These are phyloP conservation scores for Halocynthia roretzi DNA, from an alignment of 23 tunicate genomes.

Conservation along the genomic window DNA sequence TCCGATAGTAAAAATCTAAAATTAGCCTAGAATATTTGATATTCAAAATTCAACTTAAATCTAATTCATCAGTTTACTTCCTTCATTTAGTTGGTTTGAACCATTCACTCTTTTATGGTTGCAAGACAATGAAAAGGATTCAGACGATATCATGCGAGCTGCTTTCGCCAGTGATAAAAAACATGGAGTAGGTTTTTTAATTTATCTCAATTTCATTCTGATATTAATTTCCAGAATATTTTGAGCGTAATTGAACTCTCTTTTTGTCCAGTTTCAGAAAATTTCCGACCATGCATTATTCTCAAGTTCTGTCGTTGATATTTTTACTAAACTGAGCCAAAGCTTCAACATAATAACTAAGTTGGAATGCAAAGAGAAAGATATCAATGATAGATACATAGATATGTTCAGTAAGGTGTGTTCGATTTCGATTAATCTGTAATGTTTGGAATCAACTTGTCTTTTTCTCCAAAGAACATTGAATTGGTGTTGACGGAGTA, in stretches of 20 bases:
- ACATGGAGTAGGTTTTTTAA: constrained; percentile 28
- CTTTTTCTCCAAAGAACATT: constrained; percentile 27
- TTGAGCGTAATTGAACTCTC: neutral
- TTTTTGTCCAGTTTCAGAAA: constrained; percentile 35
- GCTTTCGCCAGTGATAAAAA: constrained; percentile 82
- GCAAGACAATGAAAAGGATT: constrained; percentile 59
- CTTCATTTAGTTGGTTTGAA: constrained; percentile 44
- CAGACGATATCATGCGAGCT: constrained; percentile 51
- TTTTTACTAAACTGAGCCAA: constrained; percentile 88
- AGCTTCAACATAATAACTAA: constrained; percentile 75
- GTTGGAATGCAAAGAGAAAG: constrained; percentile 84
- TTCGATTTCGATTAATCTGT: neutral
- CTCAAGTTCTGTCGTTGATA: constrained; percentile 94
- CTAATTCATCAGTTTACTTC: too few relatives aligned
- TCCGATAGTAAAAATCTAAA: too few relatives aligned
- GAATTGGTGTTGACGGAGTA: constrained; percentile 44
- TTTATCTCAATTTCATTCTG: too few relatives aligned
- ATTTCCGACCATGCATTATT: constrained; percentile 78
- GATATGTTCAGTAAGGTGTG: constrained; percentile 15
- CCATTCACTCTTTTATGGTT: constrained; percentile 90
- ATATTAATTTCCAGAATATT: too few relatives aligned
- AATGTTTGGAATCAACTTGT: neutral
- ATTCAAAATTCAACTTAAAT: too few relatives aligned
- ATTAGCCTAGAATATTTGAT: too few relatives aligned
- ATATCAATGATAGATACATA: constrained; percentile 33